A percentile compares a stretch with the other conserved stretches of the same genome.
These are phyloP conservation scores for roundworm (Caenorhabditis elegans) DNA, from an alignment of 1,140 invertebrate genomes.

Conservation along the genomic window DNA sequence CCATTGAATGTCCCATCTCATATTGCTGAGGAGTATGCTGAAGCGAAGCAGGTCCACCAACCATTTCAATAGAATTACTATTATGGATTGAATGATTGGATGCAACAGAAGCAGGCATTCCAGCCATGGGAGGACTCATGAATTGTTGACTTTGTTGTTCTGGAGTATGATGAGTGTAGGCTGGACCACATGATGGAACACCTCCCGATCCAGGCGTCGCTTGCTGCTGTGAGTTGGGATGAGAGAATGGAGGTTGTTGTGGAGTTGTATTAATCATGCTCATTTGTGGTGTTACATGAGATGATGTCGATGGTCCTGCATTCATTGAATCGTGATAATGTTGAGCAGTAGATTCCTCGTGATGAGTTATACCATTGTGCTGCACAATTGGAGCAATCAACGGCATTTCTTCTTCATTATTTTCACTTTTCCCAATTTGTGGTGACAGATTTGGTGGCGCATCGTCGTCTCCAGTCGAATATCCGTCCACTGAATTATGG, in stretches of 20 bases:
- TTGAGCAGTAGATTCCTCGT: too few relatives aligned
- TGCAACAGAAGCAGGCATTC: not conserved
- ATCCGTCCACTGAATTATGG: not conserved
- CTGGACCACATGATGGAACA: not conserved
- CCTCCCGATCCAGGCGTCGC: not conserved
- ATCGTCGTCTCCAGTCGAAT: not conserved
- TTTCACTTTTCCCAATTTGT: not conserved
- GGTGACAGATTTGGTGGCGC: not conserved
- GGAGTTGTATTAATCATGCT: not conserved
- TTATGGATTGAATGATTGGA: not conserved
- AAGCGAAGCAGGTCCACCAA: not conserved
- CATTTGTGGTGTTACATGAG: not conserved
- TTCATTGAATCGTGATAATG: not conserved
- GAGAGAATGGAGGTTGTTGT: not conserved
- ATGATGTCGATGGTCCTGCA: not conserved
- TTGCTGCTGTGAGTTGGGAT: not conserved
- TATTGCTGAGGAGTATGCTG: conserved; percentile 7
- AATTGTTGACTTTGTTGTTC: conserved; percentile 7
- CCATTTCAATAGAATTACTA: conserved; percentile 14
- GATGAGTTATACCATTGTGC: too few relatives aligned
- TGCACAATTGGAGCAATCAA: not conserved
- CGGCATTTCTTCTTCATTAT: not conserved
- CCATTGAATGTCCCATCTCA: not conserved
- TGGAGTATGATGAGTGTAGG: not conserved
- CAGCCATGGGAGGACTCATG: conserved; percentile 12